phyloP scores from a whole-genome alignment of 2,797 vertebrate genomes.

The Morelia viridis region DNA sequence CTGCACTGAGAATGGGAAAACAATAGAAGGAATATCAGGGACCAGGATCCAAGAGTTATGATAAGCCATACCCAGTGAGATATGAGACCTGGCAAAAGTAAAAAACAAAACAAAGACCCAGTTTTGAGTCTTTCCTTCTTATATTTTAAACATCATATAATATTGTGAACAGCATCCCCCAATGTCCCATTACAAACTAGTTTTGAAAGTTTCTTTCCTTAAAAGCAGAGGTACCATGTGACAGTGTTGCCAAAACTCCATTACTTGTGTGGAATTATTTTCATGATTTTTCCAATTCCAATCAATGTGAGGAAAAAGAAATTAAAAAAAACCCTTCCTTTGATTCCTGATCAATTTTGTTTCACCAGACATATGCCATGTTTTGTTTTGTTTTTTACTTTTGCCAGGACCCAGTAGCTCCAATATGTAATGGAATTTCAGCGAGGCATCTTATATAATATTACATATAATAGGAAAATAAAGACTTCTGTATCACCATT shows the following conservation, averaged over 20 bases:
- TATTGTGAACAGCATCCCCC: not conserved
- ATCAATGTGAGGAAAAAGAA: not conserved
- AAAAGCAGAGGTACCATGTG: not conserved
- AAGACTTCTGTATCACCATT: not conserved
- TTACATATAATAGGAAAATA: not conserved
- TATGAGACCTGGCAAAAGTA: no score
- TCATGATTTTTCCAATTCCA: not conserved
- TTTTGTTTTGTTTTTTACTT: not conserved
- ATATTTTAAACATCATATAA: not conserved
- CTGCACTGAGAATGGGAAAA: not conserved
- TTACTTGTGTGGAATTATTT: not conserved
- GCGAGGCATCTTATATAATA: not conserved
- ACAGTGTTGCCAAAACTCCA: not conserved
- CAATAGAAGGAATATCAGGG: not conserved
- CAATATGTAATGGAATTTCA: not conserved
- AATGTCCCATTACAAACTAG: not conserved
- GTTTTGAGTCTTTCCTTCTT: not conserved
- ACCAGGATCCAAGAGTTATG: not conserved
- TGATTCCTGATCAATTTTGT: not conserved
- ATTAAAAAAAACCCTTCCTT: not conserved
- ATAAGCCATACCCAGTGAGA: not conserved
- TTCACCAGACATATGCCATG: rapidly evolving
- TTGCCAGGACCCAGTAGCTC: not conserved
- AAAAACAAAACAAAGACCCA: no score
- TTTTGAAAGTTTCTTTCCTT: not conserved